phyloP scores from a whole-genome alignment of 2,797 vertebrate species.

The Ambastaia sidthimunki region DNA sequence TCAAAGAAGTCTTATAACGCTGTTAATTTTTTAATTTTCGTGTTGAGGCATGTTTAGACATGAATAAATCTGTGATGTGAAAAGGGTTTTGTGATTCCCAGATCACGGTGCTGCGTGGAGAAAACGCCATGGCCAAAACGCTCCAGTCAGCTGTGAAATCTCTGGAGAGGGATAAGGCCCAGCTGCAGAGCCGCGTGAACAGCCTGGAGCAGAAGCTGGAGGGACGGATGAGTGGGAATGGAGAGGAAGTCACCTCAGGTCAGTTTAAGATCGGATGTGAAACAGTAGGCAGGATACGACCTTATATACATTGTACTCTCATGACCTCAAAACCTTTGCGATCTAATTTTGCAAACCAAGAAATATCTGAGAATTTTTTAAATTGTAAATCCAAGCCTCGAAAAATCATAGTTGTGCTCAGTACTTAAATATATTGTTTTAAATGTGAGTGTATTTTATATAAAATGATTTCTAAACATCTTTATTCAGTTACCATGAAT shows the following conservation, averaged over 20 bases:
- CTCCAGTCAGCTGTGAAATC: slow-evolving; percentile 88
- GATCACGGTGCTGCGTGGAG: slow-evolving; percentile 87
- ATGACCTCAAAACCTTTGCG: no score
- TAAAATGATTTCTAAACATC: background rate
- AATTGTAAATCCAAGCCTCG: no score
- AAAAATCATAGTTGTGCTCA: background rate
- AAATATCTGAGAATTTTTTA: background rate
- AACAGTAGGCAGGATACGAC: background rate
- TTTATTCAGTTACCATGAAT: background rate
- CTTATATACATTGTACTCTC: background rate
- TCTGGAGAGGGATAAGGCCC: slow-evolving; percentile 88
- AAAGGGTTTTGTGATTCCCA: slow-evolving; percentile 60
- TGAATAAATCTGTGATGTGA: background rate
- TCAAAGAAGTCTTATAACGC: background rate
- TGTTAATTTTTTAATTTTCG: background rate
- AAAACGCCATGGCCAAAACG: slow-evolving; percentile 88
- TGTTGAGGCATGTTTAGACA: background rate
- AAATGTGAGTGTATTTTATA: background rate
- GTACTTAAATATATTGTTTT: background rate
- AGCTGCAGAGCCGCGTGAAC: slow-evolving; percentile 87
- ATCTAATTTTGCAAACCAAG: background rate
- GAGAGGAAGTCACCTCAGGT: slow-evolving; percentile 78
- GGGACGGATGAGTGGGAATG: slow-evolving; percentile 76
- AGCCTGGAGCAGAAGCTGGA: slow-evolving; percentile 88
- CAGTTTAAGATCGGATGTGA: slow-evolving; percentile 41